Evolutionary conservation across 2,113 vertebrate species (phyloP).

Genomic region (Platichthys stellatus): DNA sequence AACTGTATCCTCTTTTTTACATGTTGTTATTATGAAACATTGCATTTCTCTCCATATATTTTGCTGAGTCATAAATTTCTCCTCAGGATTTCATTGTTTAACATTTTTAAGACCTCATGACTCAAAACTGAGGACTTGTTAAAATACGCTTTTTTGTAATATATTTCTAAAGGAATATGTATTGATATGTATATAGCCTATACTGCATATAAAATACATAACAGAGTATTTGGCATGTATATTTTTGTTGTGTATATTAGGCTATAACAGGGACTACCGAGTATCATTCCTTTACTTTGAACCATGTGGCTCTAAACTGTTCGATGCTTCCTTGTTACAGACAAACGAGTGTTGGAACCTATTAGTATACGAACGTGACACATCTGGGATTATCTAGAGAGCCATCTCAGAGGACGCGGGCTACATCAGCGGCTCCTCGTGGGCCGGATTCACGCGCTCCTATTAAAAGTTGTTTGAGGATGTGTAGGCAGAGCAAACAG

Average conservation of each 20-base stretch:
- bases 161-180: background rate
- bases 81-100: background rate
- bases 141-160: background rate
- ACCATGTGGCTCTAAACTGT: constrained; percentile 11
- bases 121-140: too few species aligned
- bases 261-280: background rate
- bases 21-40: background rate
- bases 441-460: constrained; percentile 50
- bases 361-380: constrained; percentile 56
- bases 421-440: constrained; percentile 43
- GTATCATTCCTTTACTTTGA: constrained; percentile 2
- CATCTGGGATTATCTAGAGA: constrained; percentile 66
- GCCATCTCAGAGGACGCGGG: constrained; percentile 57
- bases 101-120: too few species aligned
- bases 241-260: background rate
- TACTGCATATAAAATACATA: background rate
- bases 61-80: constrained; percentile 33
- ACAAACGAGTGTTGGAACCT: constrained; percentile 35
- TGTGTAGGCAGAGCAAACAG: constrained; percentile 74
- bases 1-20: background rate
- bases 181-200: background rate
- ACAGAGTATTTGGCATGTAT: background rate
- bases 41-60: constrained; percentile 10
- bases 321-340: constrained; percentile 15
- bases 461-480: constrained; percentile 72